phyloP scores from a whole-genome alignment of 2,888 invertebrate genomes.

The Nezara viridula region DNA sequence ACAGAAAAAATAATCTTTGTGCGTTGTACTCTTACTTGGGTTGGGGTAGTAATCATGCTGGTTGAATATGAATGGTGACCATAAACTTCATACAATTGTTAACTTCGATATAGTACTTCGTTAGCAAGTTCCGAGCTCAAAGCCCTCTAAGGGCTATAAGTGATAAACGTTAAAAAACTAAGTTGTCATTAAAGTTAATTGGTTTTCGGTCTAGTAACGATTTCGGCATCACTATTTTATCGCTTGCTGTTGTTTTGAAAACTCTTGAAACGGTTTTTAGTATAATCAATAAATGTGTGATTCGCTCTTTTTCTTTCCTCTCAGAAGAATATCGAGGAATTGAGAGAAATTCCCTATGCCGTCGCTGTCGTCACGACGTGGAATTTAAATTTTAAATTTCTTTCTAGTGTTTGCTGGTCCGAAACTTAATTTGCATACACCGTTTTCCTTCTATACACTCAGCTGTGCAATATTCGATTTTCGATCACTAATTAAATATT shows the following conservation, averaged over 20 bases:
- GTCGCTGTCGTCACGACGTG: background rate
- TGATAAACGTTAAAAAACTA: background rate
- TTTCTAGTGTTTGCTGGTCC: background rate
- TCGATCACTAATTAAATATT: background rate
- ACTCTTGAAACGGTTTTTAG: background rate
- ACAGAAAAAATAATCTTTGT: no score
- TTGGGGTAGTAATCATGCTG: no score
- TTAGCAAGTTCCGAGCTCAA: background rate
- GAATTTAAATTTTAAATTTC: slow-evolving; percentile 32
- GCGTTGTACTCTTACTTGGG: no score
- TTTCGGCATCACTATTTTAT: background rate
- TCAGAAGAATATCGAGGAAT: background rate
- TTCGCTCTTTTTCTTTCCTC: background rate
- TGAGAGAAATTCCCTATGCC: background rate
- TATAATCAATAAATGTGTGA: background rate
- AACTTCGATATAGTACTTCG: background rate
- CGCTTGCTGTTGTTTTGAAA: background rate
- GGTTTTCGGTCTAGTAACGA: background rate
- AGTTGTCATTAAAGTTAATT: background rate
- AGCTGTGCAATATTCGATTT: background rate
- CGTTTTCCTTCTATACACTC: background rate
- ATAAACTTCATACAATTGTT: background rate
- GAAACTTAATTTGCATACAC: background rate
- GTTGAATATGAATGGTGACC: background rate
- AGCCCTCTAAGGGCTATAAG: background rate